Conservation (phyloP, 2,888 invertebrate species). For the Protophormia terraenovae region DNA sequence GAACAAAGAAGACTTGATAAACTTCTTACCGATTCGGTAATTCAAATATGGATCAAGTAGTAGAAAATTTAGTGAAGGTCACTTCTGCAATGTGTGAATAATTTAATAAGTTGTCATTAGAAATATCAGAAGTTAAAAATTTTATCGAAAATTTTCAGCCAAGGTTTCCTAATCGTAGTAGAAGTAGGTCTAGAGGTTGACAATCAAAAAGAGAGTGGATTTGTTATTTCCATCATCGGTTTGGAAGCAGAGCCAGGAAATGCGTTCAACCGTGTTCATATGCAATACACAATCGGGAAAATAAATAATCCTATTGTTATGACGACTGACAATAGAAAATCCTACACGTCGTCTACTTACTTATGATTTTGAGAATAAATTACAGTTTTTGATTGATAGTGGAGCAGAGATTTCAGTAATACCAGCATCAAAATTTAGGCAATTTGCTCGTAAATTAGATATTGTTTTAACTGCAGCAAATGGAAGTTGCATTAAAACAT, state of each 20-base stretch:
- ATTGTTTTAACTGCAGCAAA: conserved; percentile 2
- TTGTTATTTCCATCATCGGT: neutral
- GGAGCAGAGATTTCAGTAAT: neutral
- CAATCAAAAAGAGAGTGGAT: neutral
- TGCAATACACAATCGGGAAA: neutral
- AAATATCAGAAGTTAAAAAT: too few species aligned
- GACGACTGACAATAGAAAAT: neutral
- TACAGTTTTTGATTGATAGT: neutral
- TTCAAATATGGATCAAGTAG: too few species aligned
- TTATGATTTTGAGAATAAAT: neutral
- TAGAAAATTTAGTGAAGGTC: too few species aligned
- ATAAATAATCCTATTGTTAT: neutral
- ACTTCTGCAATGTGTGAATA: too few species aligned
- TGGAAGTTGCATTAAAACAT: neutral
- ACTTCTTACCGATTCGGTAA: too few species aligned
- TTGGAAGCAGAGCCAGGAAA: neutral
- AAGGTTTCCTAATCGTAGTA: too few species aligned
- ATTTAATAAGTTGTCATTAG: too few species aligned
- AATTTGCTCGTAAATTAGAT: neutral
- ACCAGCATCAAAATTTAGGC: neutral
- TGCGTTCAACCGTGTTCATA: neutral
- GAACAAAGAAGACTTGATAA: too few species aligned
- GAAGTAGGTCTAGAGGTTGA: neutral
- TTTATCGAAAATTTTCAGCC: too few species aligned
- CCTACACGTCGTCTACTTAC: neutral